Evolutionary conservation across 2,888 invertebrate species (phyloP).

Genomic region (Pollenia amentaria): DNA sequence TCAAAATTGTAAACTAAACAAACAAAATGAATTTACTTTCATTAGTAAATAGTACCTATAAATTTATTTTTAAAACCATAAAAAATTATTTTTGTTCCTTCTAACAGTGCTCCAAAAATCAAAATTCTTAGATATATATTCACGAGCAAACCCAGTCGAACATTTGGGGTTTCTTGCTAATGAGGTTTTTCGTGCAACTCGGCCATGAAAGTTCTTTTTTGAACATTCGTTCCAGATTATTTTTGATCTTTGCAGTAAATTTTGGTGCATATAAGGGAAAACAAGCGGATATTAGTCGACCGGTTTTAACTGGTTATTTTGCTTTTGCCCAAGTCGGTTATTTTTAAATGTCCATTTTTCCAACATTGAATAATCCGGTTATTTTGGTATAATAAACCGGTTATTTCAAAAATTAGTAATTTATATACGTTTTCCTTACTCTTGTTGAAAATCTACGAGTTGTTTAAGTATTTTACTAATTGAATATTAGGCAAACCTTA

Average conservation of each 20-base stretch:
- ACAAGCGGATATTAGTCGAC: slow-evolving; percentile 33
- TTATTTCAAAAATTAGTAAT: too few relatives aligned
- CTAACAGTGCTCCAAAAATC: slow-evolving; percentile 29
- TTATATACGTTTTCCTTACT: too few relatives aligned
- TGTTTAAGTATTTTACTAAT: too few relatives aligned
- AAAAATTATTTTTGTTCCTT: slow-evolving; percentile 20
- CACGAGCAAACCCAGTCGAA: too few relatives aligned
- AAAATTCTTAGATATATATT: neutral
- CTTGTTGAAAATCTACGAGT: too few relatives aligned
- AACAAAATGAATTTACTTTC: slow-evolving; percentile 25
- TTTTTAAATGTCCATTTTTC: too few relatives aligned
- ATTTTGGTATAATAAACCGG: too few relatives aligned
- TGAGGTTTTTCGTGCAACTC: slow-evolving; percentile 14
- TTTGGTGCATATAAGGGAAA: slow-evolving; percentile 38
- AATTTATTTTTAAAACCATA: slow-evolving; percentile 10
- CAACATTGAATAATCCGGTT: too few relatives aligned
- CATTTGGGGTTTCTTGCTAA: slow-evolving; percentile 9
- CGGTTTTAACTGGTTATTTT: too few relatives aligned
- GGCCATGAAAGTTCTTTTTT: slow-evolving; percentile 48
- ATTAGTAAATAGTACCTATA: slow-evolving; percentile 18
- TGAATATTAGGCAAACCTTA: too few relatives aligned
- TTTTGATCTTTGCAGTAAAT: slow-evolving; percentile 46
- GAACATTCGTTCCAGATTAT: slow-evolving; percentile 30
- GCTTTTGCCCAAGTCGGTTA: too few relatives aligned
- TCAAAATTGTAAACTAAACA: neutral